Conservation (phyloP, 2,888 invertebrate species). For the Scelioninae gen. 1 region DNA sequence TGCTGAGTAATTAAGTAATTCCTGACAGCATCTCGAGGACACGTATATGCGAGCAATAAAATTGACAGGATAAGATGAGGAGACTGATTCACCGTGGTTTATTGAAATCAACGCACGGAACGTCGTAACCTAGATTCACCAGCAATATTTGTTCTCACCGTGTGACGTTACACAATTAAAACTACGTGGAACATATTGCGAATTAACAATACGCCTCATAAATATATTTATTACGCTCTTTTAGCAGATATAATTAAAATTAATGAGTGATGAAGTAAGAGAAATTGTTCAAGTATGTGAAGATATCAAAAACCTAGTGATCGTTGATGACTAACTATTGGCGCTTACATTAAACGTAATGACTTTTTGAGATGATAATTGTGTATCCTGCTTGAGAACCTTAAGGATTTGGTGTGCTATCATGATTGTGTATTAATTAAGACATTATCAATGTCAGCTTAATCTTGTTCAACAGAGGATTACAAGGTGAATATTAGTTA, state of each 20-base stretch:
- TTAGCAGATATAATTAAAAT: conserved; percentile 60
- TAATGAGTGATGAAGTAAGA: conserved; percentile 64
- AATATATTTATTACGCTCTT: conserved; percentile 60
- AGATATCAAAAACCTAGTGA: neutral
- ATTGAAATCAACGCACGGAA: conserved; percentile 41
- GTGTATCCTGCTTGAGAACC: neutral
- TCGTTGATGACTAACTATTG: conserved; percentile 4
- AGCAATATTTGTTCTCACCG: conserved; percentile 28
- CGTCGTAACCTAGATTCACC: conserved; percentile 42
- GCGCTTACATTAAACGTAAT: conserved; percentile 6
- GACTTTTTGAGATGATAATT: conserved; percentile 4
- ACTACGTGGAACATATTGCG: conserved; percentile 41
- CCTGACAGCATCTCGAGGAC: conserved; percentile 25
- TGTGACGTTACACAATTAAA: conserved; percentile 57
- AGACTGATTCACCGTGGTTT: conserved; percentile 25
- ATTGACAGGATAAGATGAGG: conserved; percentile 22
- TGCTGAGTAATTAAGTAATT: conserved; percentile 48
- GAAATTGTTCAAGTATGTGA: conserved; percentile 36
- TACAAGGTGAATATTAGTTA: neutral
- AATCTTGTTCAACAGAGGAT: neutral
- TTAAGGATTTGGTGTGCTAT: neutral
- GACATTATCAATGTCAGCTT: neutral
- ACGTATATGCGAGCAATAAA: conserved; percentile 18
- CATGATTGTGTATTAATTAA: neutral
- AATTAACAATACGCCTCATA: conserved; percentile 62